Evolutionary conservation across 1,140 invertebrate species (phyloP), one percentile per base, ranked within the genome.

Genomic region (Solenopsis invicta): DNA sequence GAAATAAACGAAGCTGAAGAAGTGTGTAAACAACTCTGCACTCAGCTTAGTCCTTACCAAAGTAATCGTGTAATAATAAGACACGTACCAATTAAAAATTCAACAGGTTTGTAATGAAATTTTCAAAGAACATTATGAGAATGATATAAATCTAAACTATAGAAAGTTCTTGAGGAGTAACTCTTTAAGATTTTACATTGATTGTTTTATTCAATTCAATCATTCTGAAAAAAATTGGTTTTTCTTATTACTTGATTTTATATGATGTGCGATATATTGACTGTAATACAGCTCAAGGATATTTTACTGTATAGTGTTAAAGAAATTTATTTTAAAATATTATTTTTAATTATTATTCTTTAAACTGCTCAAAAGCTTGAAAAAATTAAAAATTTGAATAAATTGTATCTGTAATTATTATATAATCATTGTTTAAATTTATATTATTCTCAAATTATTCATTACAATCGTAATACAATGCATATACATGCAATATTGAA

Each of bases 71-170:
- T 29, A 29, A 29, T 29, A 29, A 29, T 29, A 29, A 29, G 29
- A 2, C 29, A 29, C 29, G 0, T 29, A 29, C 29, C 29, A 29
- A 0, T 29, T 29, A 29, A 29, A 1, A 29, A 29, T 29, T 29
- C 9, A 29, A 62, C 13, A 87, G 74, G 59, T 89, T n/a, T 41
- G 74, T 62, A 29, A 61, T 24, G 13, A 48, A 21, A 5, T 12
- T 10, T 9, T 9, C 4, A 29, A 52, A 34, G 12, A 34, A 71
- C 37, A 13, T 8, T 64, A 29, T 69, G 37, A 69, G 37, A 69
- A 13, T 69, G 4, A 16, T 8, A 69, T 69, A 69, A 21, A 64
- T 64, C 16, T 64, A 64, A 62, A 16, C 13, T 62, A 13, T 34
- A 21, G 0, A 54, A 41, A 37, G 18, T 59, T 52, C 52, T 5